Evolutionary conservation across 2,113 vertebrate genomes (phyloP).

Genomic region (Festucalex cinctus): DNA sequence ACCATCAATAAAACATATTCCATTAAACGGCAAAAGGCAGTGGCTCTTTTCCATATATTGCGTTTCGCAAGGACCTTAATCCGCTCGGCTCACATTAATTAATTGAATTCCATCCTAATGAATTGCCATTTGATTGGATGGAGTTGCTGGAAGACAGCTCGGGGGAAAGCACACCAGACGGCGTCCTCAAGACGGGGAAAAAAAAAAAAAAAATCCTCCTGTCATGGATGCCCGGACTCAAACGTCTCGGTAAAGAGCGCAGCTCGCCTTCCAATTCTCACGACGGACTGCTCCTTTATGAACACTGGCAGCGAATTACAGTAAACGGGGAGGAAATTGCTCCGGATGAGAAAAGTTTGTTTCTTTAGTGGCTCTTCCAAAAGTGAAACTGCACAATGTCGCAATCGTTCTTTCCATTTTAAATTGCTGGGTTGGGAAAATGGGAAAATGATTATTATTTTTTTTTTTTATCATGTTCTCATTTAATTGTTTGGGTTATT

Average conservation of each 20-base stretch:
- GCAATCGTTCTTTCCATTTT: background rate
- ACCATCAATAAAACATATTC: background rate
- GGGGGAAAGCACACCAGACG: slow-evolving; percentile 32
- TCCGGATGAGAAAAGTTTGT: background rate
- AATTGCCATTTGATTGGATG: slow-evolving; percentile 67
- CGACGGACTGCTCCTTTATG: slow-evolving; percentile 52
- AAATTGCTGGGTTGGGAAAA: too few species aligned
- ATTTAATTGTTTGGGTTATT: too few species aligned
- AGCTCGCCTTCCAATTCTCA: slow-evolving; percentile 53
- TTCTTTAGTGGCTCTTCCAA: background rate
- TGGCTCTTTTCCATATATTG: background rate
- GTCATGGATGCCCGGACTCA: slow-evolving; percentile 45
- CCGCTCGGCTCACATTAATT: slow-evolving; percentile 59
- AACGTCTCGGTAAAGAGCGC: slow-evolving; percentile 42
- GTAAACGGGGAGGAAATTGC: slow-evolving; percentile 32
- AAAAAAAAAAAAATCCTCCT: slow-evolving; percentile 4
- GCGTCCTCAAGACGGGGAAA: background rate
- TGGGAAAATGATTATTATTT: too few species aligned
- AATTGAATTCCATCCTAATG: slow-evolving; percentile 70
- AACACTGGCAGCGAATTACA: slow-evolving; percentile 43
- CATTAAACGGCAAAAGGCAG: background rate
- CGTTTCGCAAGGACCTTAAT: slow-evolving; percentile 45
- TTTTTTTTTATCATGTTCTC: too few species aligned
- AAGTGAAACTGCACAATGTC: background rate
- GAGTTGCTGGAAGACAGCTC: slow-evolving; percentile 56